A percentile compares a stretch with the other conserved stretches of the same genome.
phyloP scores from a whole-genome alignment of 2,888 invertebrate species.

The Theretra japonica region DNA sequence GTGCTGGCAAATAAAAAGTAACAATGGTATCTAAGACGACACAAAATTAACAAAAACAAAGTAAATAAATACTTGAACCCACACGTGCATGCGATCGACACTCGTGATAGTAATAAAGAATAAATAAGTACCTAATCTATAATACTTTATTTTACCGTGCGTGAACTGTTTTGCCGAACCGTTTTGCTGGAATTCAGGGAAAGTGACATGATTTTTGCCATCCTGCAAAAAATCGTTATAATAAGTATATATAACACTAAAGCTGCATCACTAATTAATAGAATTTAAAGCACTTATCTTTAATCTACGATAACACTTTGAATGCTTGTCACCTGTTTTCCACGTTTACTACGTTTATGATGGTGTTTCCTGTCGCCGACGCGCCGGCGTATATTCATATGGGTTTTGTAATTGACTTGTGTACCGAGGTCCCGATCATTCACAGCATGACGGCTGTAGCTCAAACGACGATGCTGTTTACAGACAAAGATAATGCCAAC shows the following conservation, averaged over 20 bases:
- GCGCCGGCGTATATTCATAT: constrained; percentile 94
- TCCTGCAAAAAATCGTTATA: constrained; percentile 84
- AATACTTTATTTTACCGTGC: constrained; percentile 92
- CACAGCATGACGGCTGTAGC: constrained; percentile 96
- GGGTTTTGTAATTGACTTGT: constrained; percentile 94
- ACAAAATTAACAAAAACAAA: constrained; percentile 50
- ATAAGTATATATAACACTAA: not conserved
- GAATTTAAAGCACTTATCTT: not conserved
- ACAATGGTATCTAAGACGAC: constrained; percentile 51
- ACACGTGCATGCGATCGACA: constrained; percentile 84
- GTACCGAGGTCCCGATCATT: constrained; percentile 94
- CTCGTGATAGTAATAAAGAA: constrained; percentile 80
- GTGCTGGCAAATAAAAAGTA: constrained; percentile 61
- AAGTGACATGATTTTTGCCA: constrained; percentile 95
- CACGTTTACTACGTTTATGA: constrained; percentile 93
- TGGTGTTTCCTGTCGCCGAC: constrained; percentile 94
- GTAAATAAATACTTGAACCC: constrained; percentile 68
- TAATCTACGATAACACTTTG: not conserved
- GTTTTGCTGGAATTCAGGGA: constrained; percentile 95
- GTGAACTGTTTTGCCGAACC: constrained; percentile 94
- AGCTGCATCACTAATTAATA: not conserved
- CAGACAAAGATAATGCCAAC: constrained; percentile 39
- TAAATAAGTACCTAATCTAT: constrained; percentile 87
- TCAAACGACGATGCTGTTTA: constrained; percentile 92
- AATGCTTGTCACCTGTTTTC: constrained; percentile 87